Evolutionary conservation across 37 sponge, comb jelly and placozoan species (phyloP).

Genomic region (Cladorhizidae sp.): DNA sequence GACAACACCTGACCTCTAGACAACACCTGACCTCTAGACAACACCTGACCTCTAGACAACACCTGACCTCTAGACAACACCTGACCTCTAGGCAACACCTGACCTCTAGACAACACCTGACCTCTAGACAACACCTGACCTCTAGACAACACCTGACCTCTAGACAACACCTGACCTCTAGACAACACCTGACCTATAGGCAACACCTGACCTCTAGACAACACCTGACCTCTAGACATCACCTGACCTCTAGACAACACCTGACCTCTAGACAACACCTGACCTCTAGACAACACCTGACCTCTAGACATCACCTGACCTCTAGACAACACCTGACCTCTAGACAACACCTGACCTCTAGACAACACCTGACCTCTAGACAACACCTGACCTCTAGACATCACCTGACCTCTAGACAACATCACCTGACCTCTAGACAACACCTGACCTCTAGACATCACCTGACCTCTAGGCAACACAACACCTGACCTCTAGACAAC

Average conservation of each 20-base stretch:
- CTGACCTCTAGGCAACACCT: no score
- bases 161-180: not conserved
- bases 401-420: not conserved
- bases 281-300: not conserved
- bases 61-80: not conserved
- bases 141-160: no score
- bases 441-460: not conserved
- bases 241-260: no score
- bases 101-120: not conserved
- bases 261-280: no score
- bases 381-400: not conserved
- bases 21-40: not conserved
- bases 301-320: not conserved
- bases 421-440: not conserved
- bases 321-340: no score
- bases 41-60: not conserved
- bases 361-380: not conserved
- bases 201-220: not conserved
- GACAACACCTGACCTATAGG: not conserved
- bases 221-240: not conserved
- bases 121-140: not conserved
- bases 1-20: not conserved
- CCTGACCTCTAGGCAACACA: no score
- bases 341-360: not conserved
- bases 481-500: not conserved